Conservation (phyloP, 1,140 invertebrate species). For the Neotoxoptera formosana region DNA sequence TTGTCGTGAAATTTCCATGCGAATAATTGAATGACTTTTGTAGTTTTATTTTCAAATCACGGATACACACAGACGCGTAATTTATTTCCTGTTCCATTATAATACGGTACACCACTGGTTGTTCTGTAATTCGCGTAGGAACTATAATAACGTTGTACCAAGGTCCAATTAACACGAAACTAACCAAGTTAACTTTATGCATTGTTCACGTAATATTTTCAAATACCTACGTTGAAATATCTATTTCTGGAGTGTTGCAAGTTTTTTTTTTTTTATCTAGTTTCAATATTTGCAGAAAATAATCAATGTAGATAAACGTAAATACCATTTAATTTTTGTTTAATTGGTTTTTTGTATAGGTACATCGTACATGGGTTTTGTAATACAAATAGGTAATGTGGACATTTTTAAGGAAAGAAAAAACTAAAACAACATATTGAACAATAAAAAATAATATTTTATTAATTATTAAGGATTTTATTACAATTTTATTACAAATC, state of each 20-base stretch:
- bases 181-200: background rate
- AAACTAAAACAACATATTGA: conserved; percentile 15
- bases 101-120: background rate
- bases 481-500: conserved; percentile 50
- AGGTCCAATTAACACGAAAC: background rate
- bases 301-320: too few species aligned
- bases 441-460: conserved; percentile 56
- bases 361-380: background rate
- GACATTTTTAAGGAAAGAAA: background rate
- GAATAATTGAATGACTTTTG: background rate
- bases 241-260: too few species aligned
- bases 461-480: conserved; percentile 39
- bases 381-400: background rate
- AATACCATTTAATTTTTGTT: too few species aligned
- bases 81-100: conserved; percentile 28
- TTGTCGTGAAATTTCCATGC: background rate
- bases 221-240: background rate
- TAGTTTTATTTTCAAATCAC: conserved; percentile 18
- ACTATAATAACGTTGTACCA: background rate
- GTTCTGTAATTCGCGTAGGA: background rate
- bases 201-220: background rate
- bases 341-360: too few species aligned
- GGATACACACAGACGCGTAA: background rate
- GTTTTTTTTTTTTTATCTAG: too few species aligned
- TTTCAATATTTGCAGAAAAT: too few species aligned